Percentiles rank a stretch among this genome's conserved stretches.
Conservation (phyloP, 1,140 invertebrate species). For the Bilobella aurantiaca region DNA sequence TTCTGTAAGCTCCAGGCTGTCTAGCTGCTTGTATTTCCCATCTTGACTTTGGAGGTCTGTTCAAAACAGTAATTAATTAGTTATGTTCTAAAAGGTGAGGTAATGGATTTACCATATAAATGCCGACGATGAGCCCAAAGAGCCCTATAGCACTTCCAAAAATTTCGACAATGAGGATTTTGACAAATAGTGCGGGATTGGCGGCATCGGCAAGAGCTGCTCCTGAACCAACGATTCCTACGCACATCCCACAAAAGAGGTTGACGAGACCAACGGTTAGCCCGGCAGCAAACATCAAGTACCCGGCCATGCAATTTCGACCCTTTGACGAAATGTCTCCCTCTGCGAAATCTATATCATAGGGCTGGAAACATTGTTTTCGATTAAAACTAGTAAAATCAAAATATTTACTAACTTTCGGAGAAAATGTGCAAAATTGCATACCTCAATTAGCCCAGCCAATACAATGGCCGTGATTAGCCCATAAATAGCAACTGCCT, state of each 20-base stretch:
- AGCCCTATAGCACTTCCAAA: constrained; percentile 96
- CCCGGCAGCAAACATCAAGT: constrained; percentile 91
- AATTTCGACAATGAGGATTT: constrained; percentile 96
- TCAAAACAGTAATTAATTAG: too few relatives aligned
- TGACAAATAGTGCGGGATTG: constrained; percentile 87
- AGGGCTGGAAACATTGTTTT: neutral
- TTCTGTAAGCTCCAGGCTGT: neutral
- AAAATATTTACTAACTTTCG: too few relatives aligned
- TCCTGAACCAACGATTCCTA: constrained; percentile 90
- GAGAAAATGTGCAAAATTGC: too few relatives aligned
- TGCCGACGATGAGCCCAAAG: constrained; percentile 95
- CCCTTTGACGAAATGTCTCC: constrained; percentile 5
- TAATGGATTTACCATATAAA: constrained; percentile 61
- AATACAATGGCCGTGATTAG: constrained; percentile 95
- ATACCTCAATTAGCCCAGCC: constrained; percentile 65
- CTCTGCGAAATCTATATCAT: constrained; percentile 11
- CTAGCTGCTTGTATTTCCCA: constrained; percentile 41
- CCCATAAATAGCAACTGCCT: constrained; percentile 98
- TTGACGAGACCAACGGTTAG: constrained; percentile 87
- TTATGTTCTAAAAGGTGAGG: neutral
- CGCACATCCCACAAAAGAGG: constrained; percentile 87
- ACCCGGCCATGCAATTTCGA: constrained; percentile 62
- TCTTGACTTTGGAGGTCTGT: constrained; percentile 49
- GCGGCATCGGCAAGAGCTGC: constrained; percentile 92
- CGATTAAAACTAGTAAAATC: too few relatives aligned